Percentiles rank a stretch among this genome's conserved stretches.
Conservation (phyloP, 2,888 invertebrate genomes). For the Rhyacophila evoluta region DNA sequence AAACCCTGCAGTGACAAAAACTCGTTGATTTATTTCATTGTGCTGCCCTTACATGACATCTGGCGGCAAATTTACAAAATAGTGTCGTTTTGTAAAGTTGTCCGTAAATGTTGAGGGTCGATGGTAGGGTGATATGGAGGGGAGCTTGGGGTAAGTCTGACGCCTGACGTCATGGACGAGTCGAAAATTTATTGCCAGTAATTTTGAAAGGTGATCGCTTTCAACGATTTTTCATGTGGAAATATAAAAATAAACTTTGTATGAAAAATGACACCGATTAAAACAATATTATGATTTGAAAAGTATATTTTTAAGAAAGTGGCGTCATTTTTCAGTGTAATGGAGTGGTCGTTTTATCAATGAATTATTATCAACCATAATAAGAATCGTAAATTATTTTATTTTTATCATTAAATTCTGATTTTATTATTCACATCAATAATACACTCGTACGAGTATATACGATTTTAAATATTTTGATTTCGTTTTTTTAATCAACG, state of each 20-base stretch:
- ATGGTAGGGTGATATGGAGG: not conserved
- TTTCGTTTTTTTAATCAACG: too few relatives aligned
- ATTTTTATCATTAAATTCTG: too few relatives aligned
- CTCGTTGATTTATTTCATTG: not conserved
- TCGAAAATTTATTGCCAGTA: not conserved
- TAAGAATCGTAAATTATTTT: too few relatives aligned
- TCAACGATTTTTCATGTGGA: not conserved
- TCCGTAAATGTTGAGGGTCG: not conserved
- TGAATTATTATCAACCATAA: too few relatives aligned
- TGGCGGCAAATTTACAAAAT: not conserved
- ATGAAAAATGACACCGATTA: not conserved
- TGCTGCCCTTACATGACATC: not conserved
- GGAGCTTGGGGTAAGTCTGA: not conserved
- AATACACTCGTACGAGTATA: too few relatives aligned
- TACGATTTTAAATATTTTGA: too few relatives aligned
- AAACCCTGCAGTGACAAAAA: not conserved
- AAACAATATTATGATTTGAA: not conserved
- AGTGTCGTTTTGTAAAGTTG: not conserved
- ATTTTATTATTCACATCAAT: too few relatives aligned
- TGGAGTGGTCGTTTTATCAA: too few relatives aligned
- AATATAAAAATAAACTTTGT: not conserved
- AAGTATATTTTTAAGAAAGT: not conserved
- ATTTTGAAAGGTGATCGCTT: not conserved
- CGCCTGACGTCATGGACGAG: not conserved
- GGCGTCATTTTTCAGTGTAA: not conserved